These are phyloP conservation scores for Glaucomys volans DNA, from an alignment of 2,113 vertebrate species.

Conservation along the genomic window DNA sequence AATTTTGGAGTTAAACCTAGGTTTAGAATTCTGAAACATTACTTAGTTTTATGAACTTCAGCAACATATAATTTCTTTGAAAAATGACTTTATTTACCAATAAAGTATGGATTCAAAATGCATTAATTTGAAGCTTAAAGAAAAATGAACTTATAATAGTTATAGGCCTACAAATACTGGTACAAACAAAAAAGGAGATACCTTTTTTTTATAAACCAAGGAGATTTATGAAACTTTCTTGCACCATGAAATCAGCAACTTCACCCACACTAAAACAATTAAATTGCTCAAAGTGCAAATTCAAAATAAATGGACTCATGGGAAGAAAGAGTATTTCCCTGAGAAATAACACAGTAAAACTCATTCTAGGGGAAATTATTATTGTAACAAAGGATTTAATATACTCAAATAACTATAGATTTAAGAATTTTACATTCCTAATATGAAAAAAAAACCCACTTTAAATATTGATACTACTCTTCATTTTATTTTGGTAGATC, in stretches of 20 bases:
- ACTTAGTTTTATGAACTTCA: not conserved
- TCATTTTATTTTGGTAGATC: conserved; percentile 70
- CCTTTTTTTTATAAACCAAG: not conserved
- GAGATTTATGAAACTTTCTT: not conserved
- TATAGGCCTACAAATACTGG: not conserved
- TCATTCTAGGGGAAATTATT: not conserved
- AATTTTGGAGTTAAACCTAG: not conserved
- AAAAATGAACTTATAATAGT: not conserved
- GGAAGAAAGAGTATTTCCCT: not conserved
- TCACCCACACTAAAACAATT: not conserved
- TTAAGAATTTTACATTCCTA: conserved; percentile 66
- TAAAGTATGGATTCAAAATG: not conserved
- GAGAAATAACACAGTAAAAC: conserved; percentile 39
- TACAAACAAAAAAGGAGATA: not conserved
- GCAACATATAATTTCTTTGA: not conserved
- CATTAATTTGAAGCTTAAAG: not conserved
- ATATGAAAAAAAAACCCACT: conserved; percentile 62
- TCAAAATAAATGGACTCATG: conserved; percentile 41
- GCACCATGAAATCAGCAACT: not conserved
- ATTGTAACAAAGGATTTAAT: conserved; percentile 16
- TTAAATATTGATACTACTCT: conserved; percentile 53
- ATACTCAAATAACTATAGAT: not conserved
- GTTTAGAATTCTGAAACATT: not conserved
- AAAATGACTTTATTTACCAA: not conserved
- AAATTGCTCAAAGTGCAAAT: not conserved